phyloP scores from a whole-genome alignment of 2,888 invertebrate genomes.

The Chelonus formosanus region DNA sequence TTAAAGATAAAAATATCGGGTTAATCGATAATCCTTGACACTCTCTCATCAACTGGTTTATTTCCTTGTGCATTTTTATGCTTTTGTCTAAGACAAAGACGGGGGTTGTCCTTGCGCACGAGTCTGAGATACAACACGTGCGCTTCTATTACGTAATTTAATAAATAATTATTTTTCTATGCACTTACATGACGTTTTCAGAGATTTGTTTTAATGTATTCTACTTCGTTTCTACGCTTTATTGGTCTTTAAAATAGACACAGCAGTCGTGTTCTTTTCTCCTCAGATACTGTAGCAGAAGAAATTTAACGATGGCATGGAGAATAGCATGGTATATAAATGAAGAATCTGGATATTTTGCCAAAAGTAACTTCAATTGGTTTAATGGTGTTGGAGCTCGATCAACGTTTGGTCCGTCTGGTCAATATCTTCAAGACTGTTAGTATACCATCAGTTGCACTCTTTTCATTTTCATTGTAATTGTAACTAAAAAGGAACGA shows the following conservation, averaged over 20 bases:
- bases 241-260: too few relatives aligned
- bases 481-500: conserved; percentile 10
- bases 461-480: conserved; percentile 1
- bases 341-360: too few relatives aligned
- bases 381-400: too few relatives aligned
- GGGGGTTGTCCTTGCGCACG: conserved; percentile 25
- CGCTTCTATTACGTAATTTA: conserved; percentile 25
- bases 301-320: too few relatives aligned
- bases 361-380: too few relatives aligned
- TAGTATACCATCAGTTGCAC: conserved; percentile 9
- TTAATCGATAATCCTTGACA: conserved; percentile 61
- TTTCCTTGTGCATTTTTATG: conserved; percentile 27
- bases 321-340: too few relatives aligned
- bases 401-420: not conserved
- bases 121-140: conserved; percentile 20
- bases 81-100: conserved; percentile 8
- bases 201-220: not conserved
- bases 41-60: conserved; percentile 44
- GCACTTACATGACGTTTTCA: not conserved
- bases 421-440: conserved; percentile 6
- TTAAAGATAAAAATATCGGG: conserved; percentile 36
- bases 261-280: too few relatives aligned
- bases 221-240: too few relatives aligned
- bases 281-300: too few relatives aligned
- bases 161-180: not conserved